phyloP scores from a whole-genome alignment of 2,113 vertebrate species.

The Cyphomyrus plagiostoma region DNA sequence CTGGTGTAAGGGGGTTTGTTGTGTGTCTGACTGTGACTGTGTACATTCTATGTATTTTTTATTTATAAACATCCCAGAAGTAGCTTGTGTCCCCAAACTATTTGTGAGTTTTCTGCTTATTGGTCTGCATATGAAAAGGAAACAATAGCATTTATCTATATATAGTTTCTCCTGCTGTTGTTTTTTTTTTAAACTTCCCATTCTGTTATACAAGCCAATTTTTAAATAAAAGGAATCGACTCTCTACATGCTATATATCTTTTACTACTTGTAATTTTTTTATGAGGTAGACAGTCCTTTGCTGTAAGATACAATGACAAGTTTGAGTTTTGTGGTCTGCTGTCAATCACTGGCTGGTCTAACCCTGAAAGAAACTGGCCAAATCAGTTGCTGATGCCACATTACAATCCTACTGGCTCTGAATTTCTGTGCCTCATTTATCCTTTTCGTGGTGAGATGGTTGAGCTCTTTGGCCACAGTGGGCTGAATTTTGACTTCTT shows the following conservation, averaged over 20 bases:
- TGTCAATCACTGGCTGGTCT: neutral
- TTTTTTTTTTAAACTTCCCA: neutral
- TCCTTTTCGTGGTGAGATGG: neutral
- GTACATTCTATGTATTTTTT: neutral
- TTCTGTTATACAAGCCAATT: neutral
- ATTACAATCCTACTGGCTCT: neutral
- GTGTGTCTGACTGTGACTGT: neutral
- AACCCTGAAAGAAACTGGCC: neutral
- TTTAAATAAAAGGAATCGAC: neutral
- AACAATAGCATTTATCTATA: neutral
- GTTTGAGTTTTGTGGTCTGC: neutral
- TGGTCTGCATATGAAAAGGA: neutral
- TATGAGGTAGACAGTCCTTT: neutral
- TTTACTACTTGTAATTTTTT: neutral
- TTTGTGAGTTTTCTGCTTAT: neutral
- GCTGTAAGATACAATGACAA: neutral
- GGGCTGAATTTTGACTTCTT: neutral
- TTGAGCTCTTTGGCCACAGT: neutral
- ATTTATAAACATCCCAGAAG: neutral
- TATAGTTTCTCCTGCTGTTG: neutral
- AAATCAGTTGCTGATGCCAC: neutral
- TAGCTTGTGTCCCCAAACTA: neutral
- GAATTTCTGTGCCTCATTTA: neutral
- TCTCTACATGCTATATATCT: neutral
- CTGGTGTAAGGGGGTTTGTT: neutral